A percentile compares a stretch with the other conserved stretches of the same genome.
Evolutionary conservation across 2,113 vertebrate species (phyloP).

Genomic region (Misgurnus anguillicaudatus): DNA sequence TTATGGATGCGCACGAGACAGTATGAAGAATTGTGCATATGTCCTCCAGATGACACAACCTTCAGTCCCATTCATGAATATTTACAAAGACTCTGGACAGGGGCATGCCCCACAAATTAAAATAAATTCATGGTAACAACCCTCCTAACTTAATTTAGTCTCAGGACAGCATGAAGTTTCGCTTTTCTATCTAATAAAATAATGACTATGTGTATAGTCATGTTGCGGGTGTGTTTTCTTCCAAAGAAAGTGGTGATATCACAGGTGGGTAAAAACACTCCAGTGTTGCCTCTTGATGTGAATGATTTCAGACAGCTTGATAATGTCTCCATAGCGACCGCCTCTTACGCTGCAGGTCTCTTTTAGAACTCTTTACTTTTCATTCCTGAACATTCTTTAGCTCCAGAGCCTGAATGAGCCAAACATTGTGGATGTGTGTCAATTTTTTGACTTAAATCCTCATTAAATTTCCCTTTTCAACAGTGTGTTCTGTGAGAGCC

Average conservation of each 20-base stretch:
- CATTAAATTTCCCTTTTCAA: conserved; percentile 14
- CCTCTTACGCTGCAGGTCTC: conserved; percentile 19
- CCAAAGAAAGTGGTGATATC: conserved; percentile 31
- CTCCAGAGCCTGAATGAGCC: neutral
- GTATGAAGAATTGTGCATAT: neutral
- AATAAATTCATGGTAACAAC: conserved; percentile 50
- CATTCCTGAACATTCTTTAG: conserved; percentile 7
- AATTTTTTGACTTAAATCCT: conserved; percentile 5
- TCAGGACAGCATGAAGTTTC: too few relatives aligned
- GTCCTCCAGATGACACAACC: conserved; percentile 48
- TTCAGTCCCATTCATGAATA: conserved; percentile 57
- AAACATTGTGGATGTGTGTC: conserved; percentile 8
- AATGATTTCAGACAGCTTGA: conserved; percentile 43
- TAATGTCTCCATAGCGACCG: conserved; percentile 45
- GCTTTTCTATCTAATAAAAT: too few relatives aligned
- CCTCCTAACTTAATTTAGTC: conserved; percentile 29
- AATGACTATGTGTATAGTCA: conserved; percentile 3
- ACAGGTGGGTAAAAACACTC: conserved; percentile 15
- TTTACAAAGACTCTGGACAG: conserved; percentile 52
- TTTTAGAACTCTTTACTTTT: neutral
- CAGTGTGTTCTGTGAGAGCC: neutral
- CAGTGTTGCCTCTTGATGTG: conserved; percentile 29
- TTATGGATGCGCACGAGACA: neutral
- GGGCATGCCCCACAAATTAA: conserved; percentile 52
- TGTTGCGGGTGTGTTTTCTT: conserved; percentile 22